Conservation (phyloP, 1,140 invertebrate genomes). For the Ctenoplectra terminalis region DNA sequence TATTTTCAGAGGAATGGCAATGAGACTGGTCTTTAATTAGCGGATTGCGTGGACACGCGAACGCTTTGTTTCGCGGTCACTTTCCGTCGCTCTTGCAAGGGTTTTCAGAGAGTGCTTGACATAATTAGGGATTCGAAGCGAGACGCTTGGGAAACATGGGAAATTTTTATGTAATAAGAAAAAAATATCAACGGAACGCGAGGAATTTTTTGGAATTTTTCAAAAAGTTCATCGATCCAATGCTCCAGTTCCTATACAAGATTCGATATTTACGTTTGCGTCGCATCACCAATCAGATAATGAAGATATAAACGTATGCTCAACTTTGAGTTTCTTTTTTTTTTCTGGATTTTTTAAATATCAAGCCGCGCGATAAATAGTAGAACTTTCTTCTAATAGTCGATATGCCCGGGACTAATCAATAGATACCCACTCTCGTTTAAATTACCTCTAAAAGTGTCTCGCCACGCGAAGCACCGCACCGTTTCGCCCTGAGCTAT, state of each 20-base stretch:
- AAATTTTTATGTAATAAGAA: too few relatives aligned
- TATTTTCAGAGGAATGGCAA: not conserved
- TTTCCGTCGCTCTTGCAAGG: not conserved
- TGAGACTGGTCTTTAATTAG: conserved; percentile 6
- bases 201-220: too few relatives aligned
- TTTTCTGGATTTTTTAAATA: too few relatives aligned
- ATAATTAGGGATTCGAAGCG: not conserved
- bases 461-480: too few relatives aligned
- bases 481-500: not conserved
- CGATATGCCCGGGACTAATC: not conserved
- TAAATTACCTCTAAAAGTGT: not conserved
- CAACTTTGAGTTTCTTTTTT: too few relatives aligned
- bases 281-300: too few relatives aligned
- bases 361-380: not conserved
- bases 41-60: not conserved
- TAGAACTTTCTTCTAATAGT: not conserved
- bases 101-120: not conserved
- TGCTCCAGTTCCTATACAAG: too few relatives aligned
- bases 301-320: too few relatives aligned
- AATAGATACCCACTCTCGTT: not conserved
- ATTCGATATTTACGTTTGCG: too few relatives aligned
- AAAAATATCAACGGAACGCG: too few relatives aligned
- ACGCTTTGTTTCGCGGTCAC: conserved; percentile 10
- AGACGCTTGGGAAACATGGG: too few relatives aligned
- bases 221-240: too few relatives aligned